Evolutionary conservation across 1,140 invertebrate genomes (phyloP), one percentile per base, ranked within the genome.

Genomic region (Oedothorax gibbosus): DNA sequence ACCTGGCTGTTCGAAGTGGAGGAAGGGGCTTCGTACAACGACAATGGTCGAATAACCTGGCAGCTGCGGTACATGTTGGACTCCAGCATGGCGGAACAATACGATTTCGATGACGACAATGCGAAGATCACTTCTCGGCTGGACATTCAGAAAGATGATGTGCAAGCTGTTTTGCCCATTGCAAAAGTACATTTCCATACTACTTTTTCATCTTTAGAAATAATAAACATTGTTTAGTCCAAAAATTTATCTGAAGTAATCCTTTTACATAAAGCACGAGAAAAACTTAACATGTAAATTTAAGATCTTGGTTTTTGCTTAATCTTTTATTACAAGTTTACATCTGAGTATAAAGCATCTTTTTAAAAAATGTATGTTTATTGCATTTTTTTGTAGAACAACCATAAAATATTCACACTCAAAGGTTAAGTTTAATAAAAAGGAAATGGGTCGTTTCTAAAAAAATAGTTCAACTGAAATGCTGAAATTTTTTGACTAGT

Each of bases 121-220:
- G 93, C 91, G 62, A 96, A 95, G 88, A 90, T 95, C n/a, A 93
- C 94, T 66, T 94, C 95, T 7, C 91, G 95, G 86, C 92, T 98
- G 6, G 95, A 97, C 89, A 95, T 98, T 87, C 95, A 97, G 88
- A 98, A 98, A 90, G 97, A 98, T 89, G 95, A 97, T 88, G 96
- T 97, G 60, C 96, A 98, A 90, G 95, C 96, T 3, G 96, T 98
- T 50, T 91, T 98, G 49, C 96, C 97, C 8, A 97, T 98, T 89
- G 96, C 97, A 56, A 98, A 98, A 94, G 96, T 97, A 91, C 90
- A 10, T 50, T 14, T 21, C 21, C 35, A 35, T 1, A 35, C 35
- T 35, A 35, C 1, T 5, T 35, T 35, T 35, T 35, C 5, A 60
- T 60, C 2, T 60, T 60, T 60, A 2, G 12, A 60, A 60, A 14